Evolutionary conservation across 2,888 invertebrate genomes (phyloP).

Genomic region (Isotomurus palustris): DNA sequence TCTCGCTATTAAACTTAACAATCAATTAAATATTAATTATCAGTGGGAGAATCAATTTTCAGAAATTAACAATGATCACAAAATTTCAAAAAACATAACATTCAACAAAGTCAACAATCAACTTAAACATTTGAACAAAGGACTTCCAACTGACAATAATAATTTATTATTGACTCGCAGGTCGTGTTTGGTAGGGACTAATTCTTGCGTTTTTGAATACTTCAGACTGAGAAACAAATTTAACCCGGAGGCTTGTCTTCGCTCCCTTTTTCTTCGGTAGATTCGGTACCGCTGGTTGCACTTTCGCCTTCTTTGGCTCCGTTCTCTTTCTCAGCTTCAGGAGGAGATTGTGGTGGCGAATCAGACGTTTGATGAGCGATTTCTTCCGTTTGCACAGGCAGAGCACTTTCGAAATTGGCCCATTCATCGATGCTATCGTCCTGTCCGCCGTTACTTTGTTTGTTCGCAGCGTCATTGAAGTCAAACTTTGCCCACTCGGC

Average conservation of each 20-base stretch:
- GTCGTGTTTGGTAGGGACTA: no score
- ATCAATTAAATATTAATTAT: no score
- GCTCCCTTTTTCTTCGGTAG: background rate
- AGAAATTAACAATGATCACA: no score
- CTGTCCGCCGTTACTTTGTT: background rate
- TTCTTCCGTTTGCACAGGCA: background rate
- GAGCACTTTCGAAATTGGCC: slow-evolving; percentile 1
- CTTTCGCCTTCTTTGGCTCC: slow-evolving; percentile 10
- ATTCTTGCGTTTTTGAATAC: background rate
- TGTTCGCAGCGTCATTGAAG: background rate
- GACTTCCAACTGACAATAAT: no score
- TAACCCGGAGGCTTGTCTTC: no score
- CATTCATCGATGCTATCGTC: background rate
- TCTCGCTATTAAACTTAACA: no score
- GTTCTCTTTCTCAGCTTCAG: slow-evolving; percentile 8
- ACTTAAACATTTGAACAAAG: no score
- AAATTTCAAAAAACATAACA: no score
- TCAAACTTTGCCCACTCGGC: slow-evolving; percentile 4
- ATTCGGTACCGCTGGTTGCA: background rate
- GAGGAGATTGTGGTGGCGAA: background rate
- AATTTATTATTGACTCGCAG: no score
- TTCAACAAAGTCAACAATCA: no score
- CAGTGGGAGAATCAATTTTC: no score
- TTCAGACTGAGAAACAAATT: no score
- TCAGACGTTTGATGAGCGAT: background rate